These are phyloP conservation scores for Sarcoramphus papa DNA, from an alignment of 2,797 vertebrate species.

Conservation along the genomic window DNA sequence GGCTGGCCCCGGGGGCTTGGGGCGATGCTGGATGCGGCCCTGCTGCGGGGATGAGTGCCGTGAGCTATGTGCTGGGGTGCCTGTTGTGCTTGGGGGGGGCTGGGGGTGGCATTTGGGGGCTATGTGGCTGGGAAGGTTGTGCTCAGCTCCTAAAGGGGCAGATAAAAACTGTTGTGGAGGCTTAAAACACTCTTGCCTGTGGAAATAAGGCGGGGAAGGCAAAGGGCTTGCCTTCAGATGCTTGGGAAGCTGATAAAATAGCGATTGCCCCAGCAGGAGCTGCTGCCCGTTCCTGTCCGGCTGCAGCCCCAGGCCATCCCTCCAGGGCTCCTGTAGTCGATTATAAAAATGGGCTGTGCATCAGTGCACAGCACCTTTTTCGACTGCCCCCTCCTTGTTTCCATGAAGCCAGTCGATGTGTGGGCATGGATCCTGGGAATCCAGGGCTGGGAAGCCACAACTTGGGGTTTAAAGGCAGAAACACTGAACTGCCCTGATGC, in stretches of 20 bases:
- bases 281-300: background rate
- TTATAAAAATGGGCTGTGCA: accelerated
- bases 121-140: background rate
- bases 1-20: background rate
- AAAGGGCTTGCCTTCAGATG: background rate
- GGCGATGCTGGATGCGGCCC: background rate
- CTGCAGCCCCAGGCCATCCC: background rate
- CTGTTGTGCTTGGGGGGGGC: accelerated
- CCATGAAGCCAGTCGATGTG: accelerated
- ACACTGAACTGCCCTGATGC: accelerated
- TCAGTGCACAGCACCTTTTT: background rate
- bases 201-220: background rate
- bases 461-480: background rate
- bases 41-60: accelerated
- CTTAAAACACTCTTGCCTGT: accelerated
- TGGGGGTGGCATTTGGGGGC: no score
- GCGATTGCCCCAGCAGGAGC: background rate
- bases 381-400: accelerated
- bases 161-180: background rate
- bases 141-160: background rate
- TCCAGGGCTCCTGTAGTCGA: background rate
- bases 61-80: background rate
- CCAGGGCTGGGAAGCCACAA: background rate
- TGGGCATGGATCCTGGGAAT: background rate
- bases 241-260: background rate